phyloP scores from a whole-genome alignment of 2,797 vertebrate species.

The Potorous gilbertii region DNA sequence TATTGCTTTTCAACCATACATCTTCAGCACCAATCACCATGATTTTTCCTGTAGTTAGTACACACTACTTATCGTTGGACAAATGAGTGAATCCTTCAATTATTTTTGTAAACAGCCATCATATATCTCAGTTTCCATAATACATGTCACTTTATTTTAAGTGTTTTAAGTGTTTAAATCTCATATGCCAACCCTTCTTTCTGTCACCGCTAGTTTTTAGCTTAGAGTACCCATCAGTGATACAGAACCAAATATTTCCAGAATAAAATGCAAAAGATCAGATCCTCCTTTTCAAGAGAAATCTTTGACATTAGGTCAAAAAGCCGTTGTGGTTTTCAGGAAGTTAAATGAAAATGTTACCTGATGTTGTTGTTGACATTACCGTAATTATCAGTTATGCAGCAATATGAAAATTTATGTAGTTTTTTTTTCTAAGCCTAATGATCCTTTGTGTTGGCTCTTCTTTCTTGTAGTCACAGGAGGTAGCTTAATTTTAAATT shows the following conservation, averaged over 20 bases:
- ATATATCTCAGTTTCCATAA: background rate
- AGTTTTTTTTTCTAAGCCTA: background rate
- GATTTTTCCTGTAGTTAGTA: background rate
- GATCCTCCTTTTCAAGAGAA: conserved; percentile 30
- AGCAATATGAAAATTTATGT: conserved; percentile 49
- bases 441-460: conserved; percentile 62
- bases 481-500: conserved; percentile 46
- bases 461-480: conserved; percentile 50
- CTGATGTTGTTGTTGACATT: background rate
- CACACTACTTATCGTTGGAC: background rate
- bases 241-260: conserved; percentile 16
- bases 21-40: background rate
- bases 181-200: background rate
- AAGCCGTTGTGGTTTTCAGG: conserved; percentile 38
- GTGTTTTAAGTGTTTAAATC: conserved; percentile 4
- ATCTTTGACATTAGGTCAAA: conserved; percentile 18
- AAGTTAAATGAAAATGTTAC: conserved; percentile 51
- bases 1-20: background rate
- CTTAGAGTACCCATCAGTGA: conserved; percentile 23
- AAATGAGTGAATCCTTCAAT: background rate
- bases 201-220: background rate
- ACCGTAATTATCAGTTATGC: conserved; percentile 12
- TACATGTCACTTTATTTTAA: background rate
- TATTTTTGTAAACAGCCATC: background rate
- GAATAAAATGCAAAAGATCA: background rate